A percentile compares a stretch with the other conserved stretches of the same genome.
Evolutionary conservation across 2,888 invertebrate species (phyloP).

Genomic region (Cybosia mesomella): DNA sequence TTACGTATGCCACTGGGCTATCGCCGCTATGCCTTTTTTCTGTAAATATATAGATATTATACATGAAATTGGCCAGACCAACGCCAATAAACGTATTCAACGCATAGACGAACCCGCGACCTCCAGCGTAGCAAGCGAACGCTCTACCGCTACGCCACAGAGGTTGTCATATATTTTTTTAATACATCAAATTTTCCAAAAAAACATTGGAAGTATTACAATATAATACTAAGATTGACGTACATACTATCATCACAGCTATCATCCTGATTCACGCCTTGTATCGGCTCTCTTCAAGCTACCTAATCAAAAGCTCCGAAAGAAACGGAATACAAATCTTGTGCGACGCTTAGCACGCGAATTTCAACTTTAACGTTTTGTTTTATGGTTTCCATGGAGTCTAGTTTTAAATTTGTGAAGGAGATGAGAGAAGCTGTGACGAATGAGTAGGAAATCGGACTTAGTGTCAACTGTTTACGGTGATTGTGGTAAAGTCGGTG

Average conservation of each 20-base stretch:
- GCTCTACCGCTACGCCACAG: background rate
- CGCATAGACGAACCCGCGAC: too few relatives aligned
- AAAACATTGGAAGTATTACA: constrained; percentile 31
- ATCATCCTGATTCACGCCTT: constrained; percentile 57
- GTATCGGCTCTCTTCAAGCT: constrained; percentile 58
- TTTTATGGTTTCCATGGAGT: constrained; percentile 33
- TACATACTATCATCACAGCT: constrained; percentile 45
- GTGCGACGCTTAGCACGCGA: constrained; percentile 21
- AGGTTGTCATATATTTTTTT: background rate
- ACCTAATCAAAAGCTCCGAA: constrained; percentile 71
- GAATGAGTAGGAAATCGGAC: constrained; percentile 80
- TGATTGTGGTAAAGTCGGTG: constrained; percentile 42
- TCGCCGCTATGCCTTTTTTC: too few relatives aligned
- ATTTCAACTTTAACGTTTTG: constrained; percentile 49
- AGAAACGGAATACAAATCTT: constrained; percentile 47
- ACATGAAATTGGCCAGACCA: too few relatives aligned
- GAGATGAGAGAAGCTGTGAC: constrained; percentile 75
- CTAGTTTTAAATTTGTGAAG: constrained; percentile 52
- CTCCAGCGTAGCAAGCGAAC: too few relatives aligned
- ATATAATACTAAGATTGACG: constrained; percentile 44
- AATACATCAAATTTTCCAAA: constrained; percentile 29
- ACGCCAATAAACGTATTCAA: too few relatives aligned
- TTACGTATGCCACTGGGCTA: too few relatives aligned
- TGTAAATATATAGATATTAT: too few relatives aligned
- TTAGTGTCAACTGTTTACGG: constrained; percentile 85